These are phyloP conservation scores for Sebastes itinus DNA, from an alignment of 2,797 vertebrate species.

Conservation along the genomic window DNA sequence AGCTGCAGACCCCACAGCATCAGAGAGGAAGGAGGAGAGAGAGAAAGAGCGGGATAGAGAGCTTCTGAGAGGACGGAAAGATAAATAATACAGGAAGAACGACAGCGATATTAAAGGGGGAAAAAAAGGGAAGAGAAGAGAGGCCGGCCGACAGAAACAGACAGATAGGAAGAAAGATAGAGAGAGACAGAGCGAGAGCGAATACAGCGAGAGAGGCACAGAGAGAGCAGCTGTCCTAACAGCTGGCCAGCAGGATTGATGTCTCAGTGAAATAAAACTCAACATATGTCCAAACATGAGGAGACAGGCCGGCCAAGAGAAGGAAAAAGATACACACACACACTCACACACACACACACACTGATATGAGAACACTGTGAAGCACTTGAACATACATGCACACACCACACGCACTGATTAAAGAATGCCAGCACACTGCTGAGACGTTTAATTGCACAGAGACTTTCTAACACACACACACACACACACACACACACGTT, in stretches of 20 bases:
- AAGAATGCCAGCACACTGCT: slow-evolving; percentile 51
- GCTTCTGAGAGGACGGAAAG: not conserved
- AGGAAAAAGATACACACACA: slow-evolving; percentile 45
- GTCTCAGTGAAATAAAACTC: slow-evolving; percentile 80
- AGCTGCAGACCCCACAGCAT: slow-evolving; percentile 56
- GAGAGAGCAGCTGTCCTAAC: slow-evolving; percentile 75
- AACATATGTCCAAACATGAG: slow-evolving; percentile 80
- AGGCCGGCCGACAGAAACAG: not conserved
- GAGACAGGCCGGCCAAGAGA: slow-evolving; percentile 54
- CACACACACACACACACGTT: not conserved
- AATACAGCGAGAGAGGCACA: slow-evolving; percentile 32
- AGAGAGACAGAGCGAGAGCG: slow-evolving; percentile 7
- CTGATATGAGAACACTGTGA: slow-evolving; percentile 22
- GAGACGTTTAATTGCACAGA: slow-evolving; percentile 50
- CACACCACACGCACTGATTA: slow-evolving; percentile 60
- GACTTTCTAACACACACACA: slow-evolving; percentile 11
- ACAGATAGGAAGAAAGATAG: slow-evolving; percentile 3
- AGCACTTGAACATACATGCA: slow-evolving; percentile 24
- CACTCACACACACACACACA: slow-evolving; percentile 24
- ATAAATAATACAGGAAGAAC: not conserved
- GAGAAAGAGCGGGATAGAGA: not conserved
- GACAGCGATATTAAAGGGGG: not conserved
- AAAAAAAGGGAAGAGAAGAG: not conserved
- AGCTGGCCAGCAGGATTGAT: slow-evolving; percentile 79
- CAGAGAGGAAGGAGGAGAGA: not conserved